Percentiles rank a stretch among this genome's conserved stretches.
Conservation (phyloP, 2,113 vertebrate genomes). For the Falco punctatus region DNA sequence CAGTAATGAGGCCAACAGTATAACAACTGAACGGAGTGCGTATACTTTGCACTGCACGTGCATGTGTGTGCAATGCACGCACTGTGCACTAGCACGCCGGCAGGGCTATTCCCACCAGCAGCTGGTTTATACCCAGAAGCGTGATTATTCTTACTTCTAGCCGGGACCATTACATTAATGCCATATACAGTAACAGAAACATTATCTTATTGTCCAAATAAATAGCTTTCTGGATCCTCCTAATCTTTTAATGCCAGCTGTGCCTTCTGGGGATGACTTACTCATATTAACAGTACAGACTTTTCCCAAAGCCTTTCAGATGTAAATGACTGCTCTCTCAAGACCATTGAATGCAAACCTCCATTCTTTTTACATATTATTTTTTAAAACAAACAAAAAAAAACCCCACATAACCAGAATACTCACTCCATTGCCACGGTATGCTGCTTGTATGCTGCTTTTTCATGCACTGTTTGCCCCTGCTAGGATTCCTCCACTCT, state of each 20-base stretch:
- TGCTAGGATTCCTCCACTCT: not conserved
- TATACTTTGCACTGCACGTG: fast-evolving
- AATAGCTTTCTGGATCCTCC: not conserved
- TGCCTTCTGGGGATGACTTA: not conserved
- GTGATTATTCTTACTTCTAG: not conserved
- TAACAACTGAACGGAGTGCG: fast-evolving
- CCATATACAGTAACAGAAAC: not conserved
- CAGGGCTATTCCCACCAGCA: not conserved
- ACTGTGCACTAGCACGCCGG: fast-evolving
- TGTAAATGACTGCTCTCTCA: not conserved
- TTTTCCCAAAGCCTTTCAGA: not conserved
- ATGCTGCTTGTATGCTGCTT: not conserved
- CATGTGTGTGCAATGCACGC: fast-evolving
- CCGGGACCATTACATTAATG: not conserved
- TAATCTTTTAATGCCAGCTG: not conserved
- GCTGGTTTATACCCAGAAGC: not conserved
- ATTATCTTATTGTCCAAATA: not conserved
- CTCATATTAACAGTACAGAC: not conserved
- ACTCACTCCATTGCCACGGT: not conserved
- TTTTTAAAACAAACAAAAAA: not conserved
- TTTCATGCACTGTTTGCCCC: not conserved
- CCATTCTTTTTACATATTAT: not conserved
- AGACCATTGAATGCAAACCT: not conserved
- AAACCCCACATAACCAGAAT: not conserved
- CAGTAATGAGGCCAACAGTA: not conserved